phyloP scores from a whole-genome alignment of 2,797 vertebrate genomes.

The Sternotherus odoratus region DNA sequence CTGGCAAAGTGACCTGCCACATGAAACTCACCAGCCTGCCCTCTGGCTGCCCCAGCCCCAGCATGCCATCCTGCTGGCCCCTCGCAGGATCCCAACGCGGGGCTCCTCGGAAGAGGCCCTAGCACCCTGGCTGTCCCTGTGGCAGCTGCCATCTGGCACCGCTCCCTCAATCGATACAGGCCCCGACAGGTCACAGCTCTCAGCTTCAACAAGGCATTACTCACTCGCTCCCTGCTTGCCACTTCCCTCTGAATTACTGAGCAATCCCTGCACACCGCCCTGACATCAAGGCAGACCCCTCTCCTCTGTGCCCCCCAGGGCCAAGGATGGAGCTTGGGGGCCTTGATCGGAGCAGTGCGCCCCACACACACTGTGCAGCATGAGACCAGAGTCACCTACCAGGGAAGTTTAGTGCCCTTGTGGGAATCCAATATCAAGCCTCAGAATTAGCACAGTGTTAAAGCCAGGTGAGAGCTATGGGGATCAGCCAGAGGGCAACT shows the following conservation, averaged over 20 bases:
- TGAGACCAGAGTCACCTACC: not conserved
- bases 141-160: conserved; percentile 53
- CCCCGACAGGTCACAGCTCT: conserved; percentile 55
- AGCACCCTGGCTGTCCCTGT: not conserved
- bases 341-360: not conserved
- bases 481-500: not conserved
- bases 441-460: not conserved
- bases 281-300: conserved; percentile 52
- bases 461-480: rapidly evolving
- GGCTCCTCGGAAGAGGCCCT: conserved; percentile 14
- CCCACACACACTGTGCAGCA: rapidly evolving
- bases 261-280: conserved; percentile 20
- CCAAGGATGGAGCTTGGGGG: not conserved
- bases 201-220: conserved; percentile 55
- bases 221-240: conserved; percentile 46
- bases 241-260: conserved; percentile 67
- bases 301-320: conserved; percentile 32
- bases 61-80: not conserved
- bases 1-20: rapidly evolving
- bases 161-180: conserved; percentile 42
- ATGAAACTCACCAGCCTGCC: not conserved
- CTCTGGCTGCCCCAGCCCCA: not conserved
- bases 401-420: not conserved
- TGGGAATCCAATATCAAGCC: conserved; percentile 30
- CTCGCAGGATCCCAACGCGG: not conserved